A percentile compares a stretch with the other conserved stretches of the same genome.
phyloP scores from a whole-genome alignment of 2,797 vertebrate genomes.

The Dendrocincla tyrannina region DNA sequence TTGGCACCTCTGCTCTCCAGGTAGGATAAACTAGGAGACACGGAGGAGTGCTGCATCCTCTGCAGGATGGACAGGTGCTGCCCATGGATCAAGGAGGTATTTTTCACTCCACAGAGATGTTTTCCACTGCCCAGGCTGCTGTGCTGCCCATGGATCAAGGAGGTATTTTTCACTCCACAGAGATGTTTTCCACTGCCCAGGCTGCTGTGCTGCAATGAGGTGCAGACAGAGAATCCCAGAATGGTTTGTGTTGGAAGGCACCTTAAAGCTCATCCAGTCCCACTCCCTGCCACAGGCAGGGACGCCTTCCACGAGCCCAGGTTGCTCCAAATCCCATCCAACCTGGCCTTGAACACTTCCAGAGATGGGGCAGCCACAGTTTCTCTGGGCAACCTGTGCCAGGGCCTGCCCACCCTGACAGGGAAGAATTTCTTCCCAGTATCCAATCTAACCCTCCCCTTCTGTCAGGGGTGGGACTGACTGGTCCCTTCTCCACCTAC shows the following conservation, averaged over 20 bases:
- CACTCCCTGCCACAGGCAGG: neutral
- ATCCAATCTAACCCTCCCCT: neutral
- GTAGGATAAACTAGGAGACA: neutral
- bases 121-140: neutral
- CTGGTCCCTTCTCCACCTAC: accelerated
- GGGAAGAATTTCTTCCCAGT: neutral
- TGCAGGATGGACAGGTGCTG: neutral
- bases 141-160: neutral
- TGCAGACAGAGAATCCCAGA: neutral
- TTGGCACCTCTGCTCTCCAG: neutral
- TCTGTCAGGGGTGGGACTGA: neutral
- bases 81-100: neutral
- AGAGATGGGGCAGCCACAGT: neutral
- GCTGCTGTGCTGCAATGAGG: neutral
- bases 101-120: neutral
- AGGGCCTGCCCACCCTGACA: neutral
- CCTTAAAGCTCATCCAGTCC: neutral
- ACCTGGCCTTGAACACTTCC: neutral
- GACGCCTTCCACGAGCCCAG: neutral
- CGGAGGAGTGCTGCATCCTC: neutral
- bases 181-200: neutral
- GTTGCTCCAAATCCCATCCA: accelerated
- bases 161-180: neutral
- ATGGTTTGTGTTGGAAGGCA: neutral
- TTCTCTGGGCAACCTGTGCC: neutral